Evolutionary conservation across 2,113 vertebrate genomes (phyloP), one percentile per base, ranked within the genome.

Genomic region (Ondatra zibethicus): DNA sequence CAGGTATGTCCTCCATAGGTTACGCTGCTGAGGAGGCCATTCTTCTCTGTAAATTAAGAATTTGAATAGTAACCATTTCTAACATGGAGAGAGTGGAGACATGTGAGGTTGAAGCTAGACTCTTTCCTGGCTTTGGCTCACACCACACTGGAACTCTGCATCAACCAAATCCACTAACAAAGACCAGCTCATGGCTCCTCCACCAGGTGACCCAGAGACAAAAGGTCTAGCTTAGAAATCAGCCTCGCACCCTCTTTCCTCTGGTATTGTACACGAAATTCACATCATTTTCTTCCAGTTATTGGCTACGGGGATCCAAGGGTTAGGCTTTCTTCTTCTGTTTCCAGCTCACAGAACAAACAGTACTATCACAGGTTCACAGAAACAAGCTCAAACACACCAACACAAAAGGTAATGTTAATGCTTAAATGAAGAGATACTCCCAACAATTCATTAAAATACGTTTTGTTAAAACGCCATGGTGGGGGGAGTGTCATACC

Each of bases 401-500:
- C 97, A 96, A 97, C 96, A 99, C 98, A 98, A 98, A 98, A 98
- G 98, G 98, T 97, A 97, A 98, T 96, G 97, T 98, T 99, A 99
- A 99, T 99, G 99, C 98, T 99, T 98, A 98, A 97, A 98, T 98
- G 98, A 97, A 98, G 98, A 98, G 91, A 97, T 98, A 98, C 98
- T 98, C 98, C 98, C 66, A 97, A 98, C 98, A 99, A 99, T 99
- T 99, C 99, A 99, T 99, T 98, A 98, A 97, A 99, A 98, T 98
- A 98, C 92, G 97, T 98, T 95, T 88, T 92, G 86, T 91, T 93
- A 97, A 98, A 98, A 98, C 98, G 98, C 98, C 98, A 98, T 88
- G 50, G 82, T 80, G 33, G 94, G 97, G 63, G 84, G 36, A 94
- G 97, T 0, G 29, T 66, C 97, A 97, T 95, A 98, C 98, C 98